Base-by-base conservation (phyloP, 2,113 vertebrate species). In the Syngnathus floridae region DNA sequence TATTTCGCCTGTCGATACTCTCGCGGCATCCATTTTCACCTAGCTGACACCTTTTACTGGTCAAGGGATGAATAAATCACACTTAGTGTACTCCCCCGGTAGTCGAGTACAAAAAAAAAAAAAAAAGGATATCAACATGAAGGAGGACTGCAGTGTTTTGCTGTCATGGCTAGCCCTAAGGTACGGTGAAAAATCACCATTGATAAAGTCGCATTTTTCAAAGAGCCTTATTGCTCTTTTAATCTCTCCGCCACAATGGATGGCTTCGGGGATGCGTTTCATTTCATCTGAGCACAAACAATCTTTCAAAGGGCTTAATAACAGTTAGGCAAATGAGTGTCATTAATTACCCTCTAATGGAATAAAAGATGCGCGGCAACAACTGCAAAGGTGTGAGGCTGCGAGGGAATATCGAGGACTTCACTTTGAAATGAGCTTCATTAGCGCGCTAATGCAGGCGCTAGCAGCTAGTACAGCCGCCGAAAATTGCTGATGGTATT, bases 121-220 rank as follows among this genome's bases (percentile, higher is more conserved):
- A 61, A 91, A 64, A 63, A 49, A 16, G 89, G 84, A 90, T 91
- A 90, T 91, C 90, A 91, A 93, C 90, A 90, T 93, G 94, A 98
- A 97, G 94, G 92, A 95, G 90, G 92, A 94, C 93, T 91, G 87
- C 90, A 92, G 85, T 91, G 92, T 93, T 92, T 92, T 89, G 85
- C 91, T 97, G 95, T 96, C 94, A 95, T 88, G 65, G 57, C 67
- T 84, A 93, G 90, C 93, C 94, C 92, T 86, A 88, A 87, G 92
- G 92, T 93, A 90, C 87, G 75, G 76, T 94, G 93, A 97, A 95
- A 95, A 95, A 98, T 95, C 92, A 91, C 90, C 85, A 86, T 83
- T 90, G 92, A 95, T 94, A 93, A 95, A 95, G 94, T 92, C 94
- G 93, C 92, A 95, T 95, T 95, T 97, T 95, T 98, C 94, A 97